A percentile compares a stretch with the other conserved stretches of the same genome.
These are phyloP conservation scores for Spilosoma lubricipeda DNA, from an alignment of 2,888 invertebrate species.

Conservation along the genomic window DNA sequence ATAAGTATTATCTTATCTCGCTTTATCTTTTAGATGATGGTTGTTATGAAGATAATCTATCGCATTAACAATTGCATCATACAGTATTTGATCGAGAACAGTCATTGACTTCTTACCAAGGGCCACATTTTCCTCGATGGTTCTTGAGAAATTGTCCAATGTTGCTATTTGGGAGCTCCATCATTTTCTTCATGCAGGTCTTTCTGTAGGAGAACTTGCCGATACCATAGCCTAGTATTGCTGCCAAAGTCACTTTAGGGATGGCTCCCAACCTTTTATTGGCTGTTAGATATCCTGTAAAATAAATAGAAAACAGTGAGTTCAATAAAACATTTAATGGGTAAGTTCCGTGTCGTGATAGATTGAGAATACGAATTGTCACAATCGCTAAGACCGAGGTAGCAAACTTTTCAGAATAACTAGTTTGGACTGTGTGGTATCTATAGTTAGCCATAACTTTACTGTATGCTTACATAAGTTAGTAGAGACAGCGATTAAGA, in stretches of 20 bases:
- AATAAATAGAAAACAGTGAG: neutral
- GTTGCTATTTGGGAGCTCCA: conserved; percentile 19
- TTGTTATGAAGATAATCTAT: neutral
- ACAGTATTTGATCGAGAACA: neutral
- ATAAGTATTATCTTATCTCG: neutral
- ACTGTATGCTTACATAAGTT: no score
- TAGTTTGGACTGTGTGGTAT: no score
- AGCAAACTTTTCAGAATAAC: no score
- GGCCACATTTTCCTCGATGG: neutral
- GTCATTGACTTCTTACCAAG: conserved; percentile 14
- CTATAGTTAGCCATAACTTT: no score
- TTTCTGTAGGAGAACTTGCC: conserved; percentile 24
- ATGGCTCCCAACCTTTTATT: conserved; percentile 17
- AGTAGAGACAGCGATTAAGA: no score
- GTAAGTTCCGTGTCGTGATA: no score
- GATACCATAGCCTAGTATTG: conserved; percentile 21
- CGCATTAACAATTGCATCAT: neutral
- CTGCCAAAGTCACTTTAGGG: conserved; percentile 20
- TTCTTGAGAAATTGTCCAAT: conserved; percentile 18
- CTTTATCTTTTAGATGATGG: neutral
- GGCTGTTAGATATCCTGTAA: conserved; percentile 19
- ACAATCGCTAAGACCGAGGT: no score
- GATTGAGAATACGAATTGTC: no score
- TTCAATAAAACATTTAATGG: no score
- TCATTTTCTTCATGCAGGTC: conserved; percentile 27